phyloP scores from a whole-genome alignment of 1,140 invertebrate species.

The Araneus ventricosus region DNA sequence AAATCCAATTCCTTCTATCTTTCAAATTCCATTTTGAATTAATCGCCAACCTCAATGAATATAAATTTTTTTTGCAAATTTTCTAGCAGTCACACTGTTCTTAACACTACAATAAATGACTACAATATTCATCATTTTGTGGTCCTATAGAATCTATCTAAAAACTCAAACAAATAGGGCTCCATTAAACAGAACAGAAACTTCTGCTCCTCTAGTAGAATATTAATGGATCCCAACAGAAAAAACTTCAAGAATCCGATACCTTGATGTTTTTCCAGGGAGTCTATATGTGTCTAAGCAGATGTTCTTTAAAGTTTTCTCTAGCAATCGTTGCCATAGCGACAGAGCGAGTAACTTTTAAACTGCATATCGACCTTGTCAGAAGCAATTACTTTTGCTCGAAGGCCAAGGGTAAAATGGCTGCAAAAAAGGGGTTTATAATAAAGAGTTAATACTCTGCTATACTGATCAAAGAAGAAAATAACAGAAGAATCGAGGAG shows the following conservation, averaged over 20 bases:
- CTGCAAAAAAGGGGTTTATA: slow-evolving; percentile 8
- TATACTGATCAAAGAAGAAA: not conserved
- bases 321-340: not conserved
- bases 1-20: too few relatives aligned
- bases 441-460: slow-evolving; percentile 28
- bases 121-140: not conserved
- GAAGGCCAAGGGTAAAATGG: not conserved
- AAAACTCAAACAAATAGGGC: not conserved
- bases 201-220: not conserved
- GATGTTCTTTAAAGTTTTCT: slow-evolving; percentile 50
- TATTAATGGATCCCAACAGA: slow-evolving; percentile 5
- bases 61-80: too few relatives aligned
- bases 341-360: slow-evolving; percentile 24
- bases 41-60: too few relatives aligned
- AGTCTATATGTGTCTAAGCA: slow-evolving; percentile 3
- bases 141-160: not conserved
- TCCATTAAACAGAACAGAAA: not conserved
- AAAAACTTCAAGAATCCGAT: slow-evolving; percentile 7
- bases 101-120: too few relatives aligned
- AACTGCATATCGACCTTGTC: slow-evolving; percentile 54
- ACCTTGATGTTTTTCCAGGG: not conserved
- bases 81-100: too few relatives aligned
- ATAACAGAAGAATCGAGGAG: not conserved
- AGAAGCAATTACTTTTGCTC: slow-evolving; percentile 42
- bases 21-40: too few relatives aligned